A percentile compares a stretch with the other conserved stretches of the same genome.
Conservation (phyloP, 2,888 invertebrate genomes). For the Pseudanteris insignis region DNA sequence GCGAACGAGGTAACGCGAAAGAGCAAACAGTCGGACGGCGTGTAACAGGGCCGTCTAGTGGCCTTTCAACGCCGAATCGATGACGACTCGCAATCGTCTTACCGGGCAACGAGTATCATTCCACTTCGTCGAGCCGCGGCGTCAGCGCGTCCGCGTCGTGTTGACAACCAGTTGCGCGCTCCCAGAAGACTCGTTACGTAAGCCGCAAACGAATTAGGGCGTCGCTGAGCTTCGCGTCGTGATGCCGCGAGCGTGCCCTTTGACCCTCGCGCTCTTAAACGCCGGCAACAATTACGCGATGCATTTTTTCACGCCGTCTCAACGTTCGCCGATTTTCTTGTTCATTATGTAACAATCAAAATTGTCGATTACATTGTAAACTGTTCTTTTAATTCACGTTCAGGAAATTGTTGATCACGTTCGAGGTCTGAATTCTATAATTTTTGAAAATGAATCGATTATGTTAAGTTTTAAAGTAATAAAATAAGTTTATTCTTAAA, state of each 20-base stretch:
- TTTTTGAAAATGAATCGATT: too few species aligned
- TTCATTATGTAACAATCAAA: too few species aligned
- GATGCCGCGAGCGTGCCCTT: constrained; percentile 35
- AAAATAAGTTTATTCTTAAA: too few species aligned
- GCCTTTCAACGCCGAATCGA: constrained; percentile 18
- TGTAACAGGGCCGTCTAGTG: too few species aligned
- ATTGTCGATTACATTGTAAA: too few species aligned
- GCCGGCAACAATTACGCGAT: neutral
- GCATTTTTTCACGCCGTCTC: too few species aligned
- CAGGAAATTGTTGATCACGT: too few species aligned
- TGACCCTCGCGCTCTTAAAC: constrained; percentile 31
- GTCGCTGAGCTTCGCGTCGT: constrained; percentile 26
- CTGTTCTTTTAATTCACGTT: too few species aligned
- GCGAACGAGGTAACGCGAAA: neutral
- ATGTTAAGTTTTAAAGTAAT: too few species aligned
- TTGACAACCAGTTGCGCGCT: constrained; percentile 63
- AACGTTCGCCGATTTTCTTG: too few species aligned
- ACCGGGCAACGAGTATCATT: constrained; percentile 9
- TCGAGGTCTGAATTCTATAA: too few species aligned
- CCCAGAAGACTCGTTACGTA: constrained; percentile 60
- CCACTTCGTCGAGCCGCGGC: constrained; percentile 9
- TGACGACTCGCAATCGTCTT: constrained; percentile 23
- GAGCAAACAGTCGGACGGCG: constrained; percentile 6
- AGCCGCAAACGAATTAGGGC: constrained; percentile 49
- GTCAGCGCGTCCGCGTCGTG: constrained; percentile 45